Evolutionary conservation across 2,888 invertebrate genomes (phyloP), one percentile per base, ranked within the genome.

Genomic region (Drosophila niveifrons): DNA sequence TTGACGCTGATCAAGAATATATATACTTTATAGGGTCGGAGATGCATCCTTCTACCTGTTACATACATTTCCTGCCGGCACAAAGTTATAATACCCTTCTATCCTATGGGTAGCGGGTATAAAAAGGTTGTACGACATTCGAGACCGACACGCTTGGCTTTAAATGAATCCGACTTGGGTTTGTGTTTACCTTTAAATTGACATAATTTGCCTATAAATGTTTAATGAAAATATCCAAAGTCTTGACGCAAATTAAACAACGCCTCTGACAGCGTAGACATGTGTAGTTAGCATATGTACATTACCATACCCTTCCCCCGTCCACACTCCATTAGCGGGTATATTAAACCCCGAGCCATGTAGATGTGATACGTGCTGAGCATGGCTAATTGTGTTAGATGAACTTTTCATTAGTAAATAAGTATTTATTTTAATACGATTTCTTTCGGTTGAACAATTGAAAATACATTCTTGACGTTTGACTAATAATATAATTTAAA

Each of bases 191-290:
- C 81, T 69, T 77, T 75, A 82, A 87, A 90, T 90, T 90, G 82
- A 81, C 88, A 90, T 82, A 88, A 90, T 88, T 90, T 88, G 84
- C 73, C 81, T 84, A 80, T 82, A 79, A 86, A 78, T 82, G 81
- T 78, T 89, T 75, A 83, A 70, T 71, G 72, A 69, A 78, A 74
- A 67, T 46, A 64, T 18, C 59, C 50, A 71, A 72, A 68, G 71
- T 66, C 66, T 72, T 66, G 66, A 66, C 59, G 66, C 53, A 55
- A 65, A 56, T 66, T 65, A 82, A 74, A 58, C 55, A 69, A 28
- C 36, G 57, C 48, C 59, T 43, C 43, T 55, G 61, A 15, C 41
- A 46, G 13, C 44, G 15, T 47, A 63, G 66, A 52, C 44, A 63
- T 61, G 48, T 75, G 67, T 64, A 63, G 43, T 61, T 75, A 55